Base-by-base conservation (phyloP, 1,140 invertebrate species). In the Cryptotermes secundus region DNA sequence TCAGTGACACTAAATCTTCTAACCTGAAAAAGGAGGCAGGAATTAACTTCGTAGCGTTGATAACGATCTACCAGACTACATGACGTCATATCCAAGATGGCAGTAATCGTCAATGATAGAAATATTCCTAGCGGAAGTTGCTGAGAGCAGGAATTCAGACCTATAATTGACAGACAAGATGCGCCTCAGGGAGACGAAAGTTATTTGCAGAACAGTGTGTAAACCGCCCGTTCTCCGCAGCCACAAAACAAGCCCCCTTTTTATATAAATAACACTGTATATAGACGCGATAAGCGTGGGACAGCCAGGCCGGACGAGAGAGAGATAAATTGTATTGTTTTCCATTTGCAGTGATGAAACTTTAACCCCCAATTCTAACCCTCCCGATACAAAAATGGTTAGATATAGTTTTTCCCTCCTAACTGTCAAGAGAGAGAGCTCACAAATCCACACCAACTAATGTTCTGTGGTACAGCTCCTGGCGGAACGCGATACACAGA, bases 301-400 rank as follows among this genome's bases (percentile, higher is more conserved):
- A 72, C n/a, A 72, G 19, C 26, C 59, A 31, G 26, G 14, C 26
- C 81, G 31, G 81, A 82, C 81, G 49, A 59, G 42, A 16, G 19
- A 34, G 42, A 82, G 45, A 82, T 82, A 49, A 82, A 82, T 82
- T 34, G 81, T 59, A 59, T 82, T 82, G 81, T 82, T 82, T 82
- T 82, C 81, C 31, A 82, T 82, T 82, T 82, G 36, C 81, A 34
- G 35, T 82, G 31, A 49, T 34, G 81, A 34, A 59, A 59, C 31
- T 38, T 53, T 59, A 82, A 53, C 31, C n/a, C 81, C 10, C 81
- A 34, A 14, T 59, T 38, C 31, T 42, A 34, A n/a, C 81, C 53
- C 81, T 53, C 53, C 81, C 81, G 59, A 72, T 72, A 72, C 59
- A 72, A 6, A 31, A 72, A 72, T 31, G 59, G n/a, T 59, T 72